Evolutionary conservation across 2,888 invertebrate species (phyloP).

Genomic region (Eulithis prunata): DNA sequence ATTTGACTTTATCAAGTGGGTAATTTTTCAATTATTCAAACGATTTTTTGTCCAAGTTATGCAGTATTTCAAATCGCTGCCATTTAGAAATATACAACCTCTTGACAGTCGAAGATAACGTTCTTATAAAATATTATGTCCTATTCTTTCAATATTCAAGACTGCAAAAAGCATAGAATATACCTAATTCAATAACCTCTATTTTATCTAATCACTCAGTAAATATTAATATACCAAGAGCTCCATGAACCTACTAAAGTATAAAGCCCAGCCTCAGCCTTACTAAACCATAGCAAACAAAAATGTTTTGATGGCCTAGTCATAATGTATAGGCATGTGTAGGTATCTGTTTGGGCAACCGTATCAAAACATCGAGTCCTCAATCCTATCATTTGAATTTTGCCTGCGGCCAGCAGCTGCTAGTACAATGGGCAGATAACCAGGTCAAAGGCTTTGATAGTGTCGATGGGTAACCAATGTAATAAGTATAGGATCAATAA

Average conservation of each 20-base stretch:
- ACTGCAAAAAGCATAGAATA: too few relatives aligned
- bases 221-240: too few relatives aligned
- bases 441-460: conserved; percentile 41
- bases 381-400: conserved; percentile 23
- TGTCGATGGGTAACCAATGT: conserved; percentile 44
- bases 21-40: neutral
- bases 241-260: too few relatives aligned
- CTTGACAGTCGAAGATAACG: neutral
- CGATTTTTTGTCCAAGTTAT: too few relatives aligned
- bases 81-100: conserved; percentile 1
- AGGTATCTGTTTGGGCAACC: neutral
- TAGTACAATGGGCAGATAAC: conserved; percentile 51
- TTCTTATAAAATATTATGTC: too few relatives aligned
- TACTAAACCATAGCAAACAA: too few relatives aligned
- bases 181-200: neutral
- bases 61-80: neutral
- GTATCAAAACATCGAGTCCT: conserved; percentile 12
- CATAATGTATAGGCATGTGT: too few relatives aligned
- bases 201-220: neutral
- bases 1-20: neutral
- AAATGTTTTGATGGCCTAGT: too few relatives aligned
- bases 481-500: conserved; percentile 10
- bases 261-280: too few relatives aligned
- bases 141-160: too few relatives aligned
- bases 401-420: conserved; percentile 25